Evolutionary conservation across 2,888 invertebrate species (phyloP), one percentile per base, ranked within the genome.

Genomic region (Sialis lutaria): DNA sequence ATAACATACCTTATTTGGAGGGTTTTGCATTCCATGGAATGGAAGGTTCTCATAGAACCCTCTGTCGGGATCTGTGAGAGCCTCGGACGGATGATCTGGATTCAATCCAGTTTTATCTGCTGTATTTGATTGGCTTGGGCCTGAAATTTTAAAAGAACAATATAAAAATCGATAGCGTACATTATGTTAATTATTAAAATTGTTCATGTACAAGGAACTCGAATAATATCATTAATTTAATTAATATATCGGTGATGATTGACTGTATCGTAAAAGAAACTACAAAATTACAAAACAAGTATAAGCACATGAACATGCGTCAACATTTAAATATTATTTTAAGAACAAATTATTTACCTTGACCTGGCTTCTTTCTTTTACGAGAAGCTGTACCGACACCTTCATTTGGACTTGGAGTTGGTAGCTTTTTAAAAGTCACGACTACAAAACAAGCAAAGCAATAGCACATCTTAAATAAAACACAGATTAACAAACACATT

Each of bases 41-140:
- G 91, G 91, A 61, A 91, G 78, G 70, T 92, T 92, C 72, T 92
- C 91, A 75, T 91, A 92, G 64, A 85, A 82, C 65, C 86, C 87
- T 57, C 85, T 84, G 58, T 77, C 76, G 65, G 82, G 81, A 66
- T 87, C 87, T 69, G 79, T 77, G 64, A 79, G 75, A 70, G 73
- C 82, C 77, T 77, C 64, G 59, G 65, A 65, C 58, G 61, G 64
- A 60, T 60, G 63, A 57, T 62, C 64, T 58, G 60, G 60, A 61
- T 67, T 67, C 56, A 60, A 60, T 57, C 61, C 61, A 55, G 62
- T 63, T 62, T 68, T 70, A 68, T 68, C 69, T 68, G 64, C 67
- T 60, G 62, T 64, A 67, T 65, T 64, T 57, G 67, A 67, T 58
- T 61, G 67, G 63, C 65, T 68, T 60, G 68, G 67, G 59, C 64